Evolutionary conservation across 2,888 invertebrate species (phyloP).

Genomic region (Tetropium fuscum): DNA sequence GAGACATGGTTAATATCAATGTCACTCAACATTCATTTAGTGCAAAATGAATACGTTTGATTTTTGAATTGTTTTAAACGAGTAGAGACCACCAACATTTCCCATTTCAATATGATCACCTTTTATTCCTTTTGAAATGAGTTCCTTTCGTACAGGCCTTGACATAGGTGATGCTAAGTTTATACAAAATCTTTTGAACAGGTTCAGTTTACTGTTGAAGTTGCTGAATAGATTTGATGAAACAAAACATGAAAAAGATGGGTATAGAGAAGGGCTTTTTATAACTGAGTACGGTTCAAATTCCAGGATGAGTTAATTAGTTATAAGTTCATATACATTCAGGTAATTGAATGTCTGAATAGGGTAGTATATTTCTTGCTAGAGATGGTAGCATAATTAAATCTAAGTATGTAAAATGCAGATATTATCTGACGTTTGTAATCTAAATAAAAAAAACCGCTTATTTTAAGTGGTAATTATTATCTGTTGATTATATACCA

Average conservation of each 20-base stretch:
- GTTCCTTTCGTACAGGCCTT: constrained; percentile 2
- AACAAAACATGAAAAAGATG: constrained; percentile 26
- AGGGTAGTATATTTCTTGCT: no score
- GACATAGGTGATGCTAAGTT: constrained; percentile 18
- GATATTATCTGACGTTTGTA: no score
- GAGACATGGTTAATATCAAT: background rate
- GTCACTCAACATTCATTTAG: background rate
- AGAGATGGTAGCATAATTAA: no score
- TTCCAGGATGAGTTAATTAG: constrained; percentile 17
- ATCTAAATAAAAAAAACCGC: no score
- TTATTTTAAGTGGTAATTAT: no score
- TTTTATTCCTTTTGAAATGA: background rate
- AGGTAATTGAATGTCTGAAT: no score
- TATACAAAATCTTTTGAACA: constrained; percentile 14
- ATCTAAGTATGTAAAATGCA: no score
- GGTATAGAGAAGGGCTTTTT: constrained; percentile 10
- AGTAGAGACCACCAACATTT: constrained; percentile 23
- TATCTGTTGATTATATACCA: no score
- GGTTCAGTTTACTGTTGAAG: constrained; percentile 9
- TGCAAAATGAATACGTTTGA: background rate
- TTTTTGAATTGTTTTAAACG: no score
- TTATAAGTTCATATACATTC: no score
- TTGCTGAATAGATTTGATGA: constrained; percentile 10
- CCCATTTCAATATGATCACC: constrained; percentile 2
- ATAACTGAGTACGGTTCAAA: constrained; percentile 1